Evolutionary conservation across 2,113 vertebrate genomes (phyloP).

Genomic region (Cheilinus undulatus): DNA sequence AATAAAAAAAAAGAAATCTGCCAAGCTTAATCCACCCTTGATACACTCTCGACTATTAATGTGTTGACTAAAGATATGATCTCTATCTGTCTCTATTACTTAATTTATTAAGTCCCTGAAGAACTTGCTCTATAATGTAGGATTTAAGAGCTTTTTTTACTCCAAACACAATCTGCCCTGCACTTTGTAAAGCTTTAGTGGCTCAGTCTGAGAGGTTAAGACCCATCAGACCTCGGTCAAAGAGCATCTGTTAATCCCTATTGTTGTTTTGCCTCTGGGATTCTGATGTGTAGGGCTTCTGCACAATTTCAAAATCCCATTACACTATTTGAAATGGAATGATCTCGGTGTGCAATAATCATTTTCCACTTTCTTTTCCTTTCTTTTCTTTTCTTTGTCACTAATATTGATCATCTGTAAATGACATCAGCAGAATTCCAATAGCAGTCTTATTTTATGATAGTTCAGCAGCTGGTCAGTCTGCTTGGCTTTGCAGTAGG

Average conservation of each 20-base stretch:
- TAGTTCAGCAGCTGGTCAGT: too few relatives aligned
- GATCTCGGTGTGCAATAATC: too few relatives aligned
- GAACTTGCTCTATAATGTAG: constrained; percentile 23
- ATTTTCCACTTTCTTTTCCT: too few relatives aligned
- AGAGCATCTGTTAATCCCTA: background rate
- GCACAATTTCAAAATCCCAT: background rate
- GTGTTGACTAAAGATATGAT: background rate
- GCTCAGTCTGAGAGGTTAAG: constrained; percentile 4
- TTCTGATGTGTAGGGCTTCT: background rate
- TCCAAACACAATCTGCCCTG: constrained; percentile 9
- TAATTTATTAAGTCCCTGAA: constrained; percentile 26
- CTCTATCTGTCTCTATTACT: constrained; percentile 1
- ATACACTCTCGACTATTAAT: constrained; percentile 11
- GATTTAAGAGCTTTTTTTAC: constrained; percentile 13
- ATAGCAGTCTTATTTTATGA: too few relatives aligned
- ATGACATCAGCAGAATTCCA: too few relatives aligned
- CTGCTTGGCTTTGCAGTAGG: too few relatives aligned
- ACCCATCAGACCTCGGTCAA: background rate
- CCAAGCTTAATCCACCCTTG: background rate
- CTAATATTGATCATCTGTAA: too few relatives aligned
- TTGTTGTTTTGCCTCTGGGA: background rate
- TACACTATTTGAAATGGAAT: background rate
- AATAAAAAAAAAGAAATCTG: background rate
- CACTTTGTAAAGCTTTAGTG: background rate
- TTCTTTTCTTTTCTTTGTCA: too few relatives aligned